These are phyloP conservation scores for Thripadectes ignobilis DNA, from an alignment of 2,797 vertebrate genomes.

Conservation along the genomic window DNA sequence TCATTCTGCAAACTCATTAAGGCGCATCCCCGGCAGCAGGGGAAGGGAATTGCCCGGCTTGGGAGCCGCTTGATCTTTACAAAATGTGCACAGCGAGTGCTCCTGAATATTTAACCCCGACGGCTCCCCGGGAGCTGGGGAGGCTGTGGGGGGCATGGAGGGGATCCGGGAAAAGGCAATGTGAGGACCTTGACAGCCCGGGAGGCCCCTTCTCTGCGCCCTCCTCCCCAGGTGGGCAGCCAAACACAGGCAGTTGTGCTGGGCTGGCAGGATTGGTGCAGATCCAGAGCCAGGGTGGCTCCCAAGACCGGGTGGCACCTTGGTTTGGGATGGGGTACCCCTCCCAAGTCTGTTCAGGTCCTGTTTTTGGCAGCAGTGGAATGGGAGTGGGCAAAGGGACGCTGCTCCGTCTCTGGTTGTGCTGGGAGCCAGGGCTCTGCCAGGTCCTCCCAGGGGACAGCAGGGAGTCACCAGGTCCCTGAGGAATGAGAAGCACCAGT, in stretches of 20 bases:
- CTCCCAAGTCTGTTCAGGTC: background rate
- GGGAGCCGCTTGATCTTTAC: constrained; percentile 40
- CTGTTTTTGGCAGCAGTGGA: background rate
- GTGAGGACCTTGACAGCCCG: rapidly evolving
- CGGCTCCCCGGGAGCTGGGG: background rate
- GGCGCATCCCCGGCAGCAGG: constrained; percentile 21
- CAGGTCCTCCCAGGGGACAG: background rate
- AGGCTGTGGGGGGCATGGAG: rapidly evolving
- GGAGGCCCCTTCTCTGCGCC: background rate
- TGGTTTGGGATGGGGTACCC: background rate
- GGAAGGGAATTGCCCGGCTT: constrained; percentile 6
- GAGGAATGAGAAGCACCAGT: rapidly evolving
- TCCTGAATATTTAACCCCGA: constrained; percentile 34
- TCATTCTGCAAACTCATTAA: constrained; percentile 32
- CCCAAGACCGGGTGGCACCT: background rate
- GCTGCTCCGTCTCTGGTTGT: too few species aligned
- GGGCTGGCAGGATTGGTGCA: background rate
- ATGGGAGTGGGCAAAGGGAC: background rate
- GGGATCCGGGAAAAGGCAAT: background rate
- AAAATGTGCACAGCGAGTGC: background rate
- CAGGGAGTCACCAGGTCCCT: rapidly evolving
- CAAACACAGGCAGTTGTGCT: rapidly evolving
- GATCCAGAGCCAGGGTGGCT: background rate
- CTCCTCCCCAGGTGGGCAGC: background rate
- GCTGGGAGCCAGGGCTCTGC: background rate